These are phyloP conservation scores for Synchiropus splendidus DNA, from an alignment of 2,113 vertebrate genomes.

Conservation along the genomic window DNA sequence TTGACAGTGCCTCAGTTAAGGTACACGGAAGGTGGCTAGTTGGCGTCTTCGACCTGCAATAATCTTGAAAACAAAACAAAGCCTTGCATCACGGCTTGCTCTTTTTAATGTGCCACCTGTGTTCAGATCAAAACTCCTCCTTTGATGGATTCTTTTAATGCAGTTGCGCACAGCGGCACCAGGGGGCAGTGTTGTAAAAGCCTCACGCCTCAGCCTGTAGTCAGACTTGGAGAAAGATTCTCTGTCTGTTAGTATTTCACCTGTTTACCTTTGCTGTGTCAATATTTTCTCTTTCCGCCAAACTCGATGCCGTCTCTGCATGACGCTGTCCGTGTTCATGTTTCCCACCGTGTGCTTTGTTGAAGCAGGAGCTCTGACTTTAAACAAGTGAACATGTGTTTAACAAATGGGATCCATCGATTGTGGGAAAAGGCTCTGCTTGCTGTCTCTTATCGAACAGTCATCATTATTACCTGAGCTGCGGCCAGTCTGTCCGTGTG, in stretches of 20 bases:
- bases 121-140: no score
- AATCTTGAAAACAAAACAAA: no score
- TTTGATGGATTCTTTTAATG: slow-evolving; percentile 22
- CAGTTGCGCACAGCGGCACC: slow-evolving; percentile 22
- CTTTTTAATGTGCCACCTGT: no score
- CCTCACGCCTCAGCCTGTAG: slow-evolving; percentile 2
- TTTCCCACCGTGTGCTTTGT: slow-evolving; percentile 2
- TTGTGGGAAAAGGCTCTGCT: slow-evolving; percentile 15
- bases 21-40: no score
- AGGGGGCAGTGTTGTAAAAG: slow-evolving; percentile 57
- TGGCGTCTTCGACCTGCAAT: no score
- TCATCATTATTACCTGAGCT: slow-evolving; percentile 12
- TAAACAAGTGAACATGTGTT: slow-evolving; percentile 17
- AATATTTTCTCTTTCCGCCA: slow-evolving; percentile 32
- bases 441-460: slow-evolving; percentile 11
- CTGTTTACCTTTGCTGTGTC: slow-evolving; percentile 46
- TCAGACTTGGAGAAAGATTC: not conserved
- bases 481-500: slow-evolving; percentile 1
- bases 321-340: slow-evolving; percentile 4
- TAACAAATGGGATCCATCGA: slow-evolving; percentile 9
- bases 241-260: slow-evolving; percentile 41
- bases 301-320: no score
- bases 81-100: no score
- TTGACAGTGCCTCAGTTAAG: no score
- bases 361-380: slow-evolving; percentile 7